phyloP scores from a whole-genome alignment of 2,113 vertebrate species.

The Carollia perspicillata region DNA sequence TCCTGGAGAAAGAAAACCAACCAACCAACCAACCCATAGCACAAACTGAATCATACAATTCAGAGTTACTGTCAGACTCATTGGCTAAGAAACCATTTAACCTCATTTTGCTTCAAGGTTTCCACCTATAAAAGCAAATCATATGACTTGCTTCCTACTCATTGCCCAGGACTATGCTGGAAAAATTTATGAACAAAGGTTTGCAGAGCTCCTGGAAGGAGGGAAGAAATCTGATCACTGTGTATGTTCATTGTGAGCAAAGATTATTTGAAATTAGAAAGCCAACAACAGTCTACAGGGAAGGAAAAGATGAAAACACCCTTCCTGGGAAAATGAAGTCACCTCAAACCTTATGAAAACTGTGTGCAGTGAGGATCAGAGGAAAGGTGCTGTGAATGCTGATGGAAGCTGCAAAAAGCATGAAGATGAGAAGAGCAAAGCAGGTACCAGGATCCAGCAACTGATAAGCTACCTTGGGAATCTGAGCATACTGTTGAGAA shows the following conservation, averaged over 20 bases:
- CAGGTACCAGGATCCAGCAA: not conserved
- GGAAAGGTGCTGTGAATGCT: not conserved
- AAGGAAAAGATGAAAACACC: not conserved
- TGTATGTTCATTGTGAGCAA: not conserved
- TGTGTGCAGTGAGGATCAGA: not conserved
- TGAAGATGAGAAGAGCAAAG: not conserved
- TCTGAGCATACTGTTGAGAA: not conserved
- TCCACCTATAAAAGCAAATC: not conserved
- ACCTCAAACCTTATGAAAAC: not conserved
- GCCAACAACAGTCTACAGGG: not conserved
- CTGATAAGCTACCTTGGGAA: not conserved
- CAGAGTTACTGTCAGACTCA: not conserved
- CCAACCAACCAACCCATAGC: not conserved
- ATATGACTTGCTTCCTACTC: not conserved
- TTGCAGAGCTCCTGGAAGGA: not conserved
- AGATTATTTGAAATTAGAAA: not conserved
- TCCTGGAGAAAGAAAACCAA: not conserved
- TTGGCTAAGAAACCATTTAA: not conserved
- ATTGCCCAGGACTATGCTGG: not conserved
- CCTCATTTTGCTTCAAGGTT: not conserved
- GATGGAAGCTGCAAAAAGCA: not conserved
- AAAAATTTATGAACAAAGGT: not conserved
- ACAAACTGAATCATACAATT: not conserved
- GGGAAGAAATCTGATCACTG: not conserved
- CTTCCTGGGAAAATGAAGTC: not conserved